A percentile compares a stretch with the other conserved stretches of the same genome.
Conservation (phyloP, 2,797 vertebrate species). For the Columba guinea region DNA sequence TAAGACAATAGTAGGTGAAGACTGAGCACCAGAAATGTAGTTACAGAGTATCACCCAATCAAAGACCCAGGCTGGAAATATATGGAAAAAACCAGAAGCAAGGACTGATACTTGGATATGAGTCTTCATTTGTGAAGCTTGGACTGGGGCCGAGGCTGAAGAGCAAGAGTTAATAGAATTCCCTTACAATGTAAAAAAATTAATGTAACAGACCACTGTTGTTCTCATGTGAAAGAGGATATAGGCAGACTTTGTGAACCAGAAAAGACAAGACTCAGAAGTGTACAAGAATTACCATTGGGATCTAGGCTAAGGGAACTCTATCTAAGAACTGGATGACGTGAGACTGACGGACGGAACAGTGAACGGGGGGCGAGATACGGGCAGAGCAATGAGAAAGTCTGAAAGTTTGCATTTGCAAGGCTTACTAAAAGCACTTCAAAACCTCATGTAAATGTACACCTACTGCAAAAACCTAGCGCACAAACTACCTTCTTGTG, state of each 20-base stretch:
- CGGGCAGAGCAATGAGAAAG: neutral
- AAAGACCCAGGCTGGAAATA: neutral
- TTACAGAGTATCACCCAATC: neutral
- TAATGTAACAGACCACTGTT: neutral
- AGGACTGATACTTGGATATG: neutral
- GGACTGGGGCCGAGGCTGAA: neutral
- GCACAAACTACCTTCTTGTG: neutral
- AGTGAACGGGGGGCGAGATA: neutral
- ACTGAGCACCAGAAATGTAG: neutral
- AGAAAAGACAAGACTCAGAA: neutral
- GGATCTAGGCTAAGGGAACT: neutral
- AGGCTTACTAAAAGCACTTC: neutral
- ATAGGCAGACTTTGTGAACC: slow-evolving; percentile 20
- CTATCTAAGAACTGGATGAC: neutral
- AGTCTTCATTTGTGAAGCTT: neutral
- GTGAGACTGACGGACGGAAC: fast-evolving
- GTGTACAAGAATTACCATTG: neutral
- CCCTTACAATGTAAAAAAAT: neutral
- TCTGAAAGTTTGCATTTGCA: neutral
- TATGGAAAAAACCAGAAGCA: neutral
- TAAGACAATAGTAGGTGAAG: neutral
- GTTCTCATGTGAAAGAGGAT: slow-evolving; percentile 14
- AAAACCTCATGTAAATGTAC: neutral
- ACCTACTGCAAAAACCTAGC: neutral
- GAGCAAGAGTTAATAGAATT: slow-evolving; percentile 18